A percentile compares a stretch with the other conserved stretches of the same genome.
Conservation (phyloP, 2,888 invertebrate genomes). For the Standfussiana lucernea region DNA sequence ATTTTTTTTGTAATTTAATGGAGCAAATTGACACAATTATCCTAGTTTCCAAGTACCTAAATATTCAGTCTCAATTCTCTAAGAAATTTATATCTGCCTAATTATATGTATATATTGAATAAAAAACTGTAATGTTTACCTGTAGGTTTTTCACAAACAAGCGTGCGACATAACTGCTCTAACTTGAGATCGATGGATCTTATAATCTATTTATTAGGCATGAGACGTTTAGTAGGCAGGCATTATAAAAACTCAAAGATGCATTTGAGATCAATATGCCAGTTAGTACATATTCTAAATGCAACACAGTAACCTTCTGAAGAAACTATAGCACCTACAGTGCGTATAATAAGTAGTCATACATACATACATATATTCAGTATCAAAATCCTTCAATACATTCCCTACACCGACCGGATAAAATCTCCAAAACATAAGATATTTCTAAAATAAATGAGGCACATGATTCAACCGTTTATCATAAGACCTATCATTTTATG, state of each 20-base stretch:
- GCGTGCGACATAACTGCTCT: not conserved
- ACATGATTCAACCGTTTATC: conserved; percentile 52
- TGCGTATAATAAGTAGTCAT: not conserved
- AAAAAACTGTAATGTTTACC: too few species aligned
- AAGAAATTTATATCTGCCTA: too few species aligned
- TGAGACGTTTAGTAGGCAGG: not conserved
- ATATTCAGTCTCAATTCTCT: not conserved
- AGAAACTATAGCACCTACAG: not conserved
- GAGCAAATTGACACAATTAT: not conserved
- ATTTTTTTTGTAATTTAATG: not conserved
- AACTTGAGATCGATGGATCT: not conserved
- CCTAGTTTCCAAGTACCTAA: too few species aligned
- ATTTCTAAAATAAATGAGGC: conserved; percentile 45
- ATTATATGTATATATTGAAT: too few species aligned
- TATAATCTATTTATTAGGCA: not conserved
- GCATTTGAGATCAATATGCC: not conserved
- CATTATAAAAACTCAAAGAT: not conserved
- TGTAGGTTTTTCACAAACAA: not conserved
- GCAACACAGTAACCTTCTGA: not conserved
- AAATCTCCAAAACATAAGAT: conserved; percentile 29
- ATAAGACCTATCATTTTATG: conserved; percentile 36
- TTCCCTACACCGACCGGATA: conserved; percentile 13
- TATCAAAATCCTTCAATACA: conserved; percentile 29
- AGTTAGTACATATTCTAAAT: too few species aligned
- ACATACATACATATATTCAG: conserved; percentile 18